Evolutionary conservation across 2,888 invertebrate species (phyloP).

Genomic region (Urechis unicinctus): DNA sequence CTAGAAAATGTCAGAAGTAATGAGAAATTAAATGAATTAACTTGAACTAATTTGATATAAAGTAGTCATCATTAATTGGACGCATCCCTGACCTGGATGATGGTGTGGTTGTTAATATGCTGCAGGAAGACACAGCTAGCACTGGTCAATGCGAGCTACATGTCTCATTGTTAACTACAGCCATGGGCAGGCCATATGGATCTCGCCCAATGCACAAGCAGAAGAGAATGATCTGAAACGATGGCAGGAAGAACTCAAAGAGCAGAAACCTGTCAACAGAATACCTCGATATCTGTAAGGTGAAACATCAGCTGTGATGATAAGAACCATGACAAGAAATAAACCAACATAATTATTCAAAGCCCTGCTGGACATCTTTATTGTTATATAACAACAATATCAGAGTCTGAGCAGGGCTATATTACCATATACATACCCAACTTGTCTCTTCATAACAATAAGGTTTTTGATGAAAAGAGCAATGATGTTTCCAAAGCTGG

Average conservation of each 20-base stretch:
- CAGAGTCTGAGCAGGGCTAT: too few species aligned
- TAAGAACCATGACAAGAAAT: neutral
- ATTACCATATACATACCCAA: constrained; percentile 35
- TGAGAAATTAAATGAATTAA: too few species aligned
- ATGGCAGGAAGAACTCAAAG: constrained; percentile 88
- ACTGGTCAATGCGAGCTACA: neutral
- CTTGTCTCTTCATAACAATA: constrained; percentile 36
- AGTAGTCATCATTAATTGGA: too few species aligned
- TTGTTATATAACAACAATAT: too few species aligned
- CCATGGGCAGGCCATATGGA: constrained; percentile 65
- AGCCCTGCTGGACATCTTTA: neutral
- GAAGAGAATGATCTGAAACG: constrained; percentile 88
- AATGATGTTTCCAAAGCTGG: too few species aligned
- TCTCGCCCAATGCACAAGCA: constrained; percentile 66
- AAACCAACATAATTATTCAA: neutral
- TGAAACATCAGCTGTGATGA: neutral
- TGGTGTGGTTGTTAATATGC: constrained; percentile 65
- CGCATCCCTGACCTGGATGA: constrained; percentile 48
- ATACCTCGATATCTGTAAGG: neutral
- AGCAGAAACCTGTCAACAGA: constrained; percentile 62
- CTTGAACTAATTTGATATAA: too few species aligned
- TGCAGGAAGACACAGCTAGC: constrained; percentile 53
- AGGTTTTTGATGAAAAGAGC: constrained; percentile 42
- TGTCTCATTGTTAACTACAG: constrained; percentile 75
- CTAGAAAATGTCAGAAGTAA: too few species aligned